Evolutionary conservation across 2,113 vertebrate genomes (phyloP), one percentile per base, ranked within the genome.

Genomic region (Silurus meridionalis): DNA sequence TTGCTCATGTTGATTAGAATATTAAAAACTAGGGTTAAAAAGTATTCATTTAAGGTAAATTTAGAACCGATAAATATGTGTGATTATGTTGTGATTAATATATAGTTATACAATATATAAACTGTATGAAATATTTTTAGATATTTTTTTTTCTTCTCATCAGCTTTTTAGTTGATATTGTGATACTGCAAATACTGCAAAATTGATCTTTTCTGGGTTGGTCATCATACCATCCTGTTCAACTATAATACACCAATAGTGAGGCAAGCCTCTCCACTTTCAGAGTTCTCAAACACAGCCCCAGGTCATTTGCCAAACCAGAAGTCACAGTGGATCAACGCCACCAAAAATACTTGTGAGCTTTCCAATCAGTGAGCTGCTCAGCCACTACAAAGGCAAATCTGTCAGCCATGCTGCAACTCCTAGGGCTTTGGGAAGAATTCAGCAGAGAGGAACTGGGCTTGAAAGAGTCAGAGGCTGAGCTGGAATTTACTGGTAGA

Each of bases 341-440:
- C 17, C 88, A 75, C 82, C 10, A 71, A 78, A 79, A 78, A 80
- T 69, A 14, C 67, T 72, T 55, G 61, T 66, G 5, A 63, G 86
- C 69, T 23, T 15, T 60, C 80, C 81, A 63, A 84, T 86, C 84
- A 69, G 53, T 57, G 11, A 82, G 17, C 58, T 72, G 52, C 83
- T 83, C 50, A 28, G 64, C 64, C 82, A 81, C 80, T 89, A 86
- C 87, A 82, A 84, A 90, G 86, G 58, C 23, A 82, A 82, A 86
- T 82, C 53, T 90, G 84, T 84, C 87, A 86, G 84, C 80, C 60
- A 48, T 19, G 75, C 82, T 81, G 66, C 66, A 61, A 60, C 60
- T 87, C 55, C n/a, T 37, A 75, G 58, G 37, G 81, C 75, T 89
- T 69, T 58, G 72, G 64, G 19, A 75, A 60, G 82, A 75, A 53